Evolutionary conservation across 1,140 invertebrate species (phyloP), one percentile per base, ranked within the genome.

Genomic region (Leptoteleia sp.): DNA sequence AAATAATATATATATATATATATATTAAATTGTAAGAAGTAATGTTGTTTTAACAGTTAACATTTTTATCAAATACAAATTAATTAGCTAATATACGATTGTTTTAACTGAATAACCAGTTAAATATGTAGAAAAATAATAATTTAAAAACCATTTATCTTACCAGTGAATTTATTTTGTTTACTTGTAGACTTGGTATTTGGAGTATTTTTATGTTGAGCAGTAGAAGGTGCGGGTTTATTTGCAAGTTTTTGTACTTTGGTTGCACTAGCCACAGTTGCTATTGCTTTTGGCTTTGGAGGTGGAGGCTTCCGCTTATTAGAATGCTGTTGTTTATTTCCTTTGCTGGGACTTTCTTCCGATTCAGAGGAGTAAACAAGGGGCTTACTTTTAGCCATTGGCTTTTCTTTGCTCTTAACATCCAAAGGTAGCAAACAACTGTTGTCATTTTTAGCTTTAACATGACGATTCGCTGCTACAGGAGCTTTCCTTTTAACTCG

Each of bases 241-340:
- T 80, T 83, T 0, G 82, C 71, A 0, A 81, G 79, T 13, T 83
- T 87, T 17, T 90, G 90, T 31, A 84, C 82, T 73, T 88, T 89
- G 2, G 87, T 84, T 11, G 38, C 22, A 33, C 19, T 73, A 15
- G 88, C 83, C 42, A 89, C 87, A 3, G 89, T 91, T 15, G 91
- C 90, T 22, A 90, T 89, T 15, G 90, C 88, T 84, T 92, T 93
- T 13, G 91, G 91, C 81, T 91, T 92, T 1, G 90, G 82, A 0
- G 90, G 87, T 9, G 87, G 82, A 13, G 47, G 83, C 85, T 91
- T 87, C 73, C 70, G 9, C 35, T 83, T 87, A 78, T 90, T 89
- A 0, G 84, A 80, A 9, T 82, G 67, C 78, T 90, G 70, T 77
- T 90, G 70, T 29, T 64, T 72, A 7, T 0, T 91, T n/a, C 79